phyloP scores from a whole-genome alignment of 1,140 invertebrate species.

The Ceratina japonica region DNA sequence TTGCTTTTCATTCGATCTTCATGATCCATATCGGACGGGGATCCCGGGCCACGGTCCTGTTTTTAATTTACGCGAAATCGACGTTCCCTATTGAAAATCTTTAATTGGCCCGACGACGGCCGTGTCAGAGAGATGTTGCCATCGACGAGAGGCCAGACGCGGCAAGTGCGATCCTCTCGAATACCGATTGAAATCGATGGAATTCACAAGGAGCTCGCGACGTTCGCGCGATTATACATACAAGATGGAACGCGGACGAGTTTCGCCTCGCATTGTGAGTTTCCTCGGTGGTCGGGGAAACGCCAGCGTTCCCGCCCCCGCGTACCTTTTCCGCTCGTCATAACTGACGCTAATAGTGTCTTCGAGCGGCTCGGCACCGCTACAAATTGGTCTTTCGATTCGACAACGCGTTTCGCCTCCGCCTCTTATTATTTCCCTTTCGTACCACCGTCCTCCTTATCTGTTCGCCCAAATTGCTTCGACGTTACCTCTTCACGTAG shows the following conservation, averaged over 20 bases:
- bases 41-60: too few relatives aligned
- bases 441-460: slow-evolving; percentile 17
- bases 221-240: not conserved
- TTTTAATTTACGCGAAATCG: too few relatives aligned
- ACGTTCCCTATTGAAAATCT: too few relatives aligned
- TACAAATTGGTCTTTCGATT: slow-evolving; percentile 52
- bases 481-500: slow-evolving; percentile 37
- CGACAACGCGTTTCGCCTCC: slow-evolving; percentile 32
- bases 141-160: too few relatives aligned
- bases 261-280: not conserved
- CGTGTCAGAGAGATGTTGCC: too few relatives aligned
- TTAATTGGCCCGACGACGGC: too few relatives aligned
- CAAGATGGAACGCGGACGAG: not conserved
- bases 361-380: slow-evolving; percentile 24
- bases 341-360: slow-evolving; percentile 51
- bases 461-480: slow-evolving; percentile 46
- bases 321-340: slow-evolving; percentile 38
- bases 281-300: not conserved
- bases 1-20: too few relatives aligned
- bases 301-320: not conserved
- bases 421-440: slow-evolving; percentile 43
- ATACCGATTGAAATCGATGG: not conserved
- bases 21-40: too few relatives aligned
- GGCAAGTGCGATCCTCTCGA: too few relatives aligned
- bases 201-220: not conserved